A percentile compares a stretch with the other conserved stretches of the same genome.
Evolutionary conservation across 2,113 vertebrate species (phyloP).

Genomic region (Genyomyrus donnyi): DNA sequence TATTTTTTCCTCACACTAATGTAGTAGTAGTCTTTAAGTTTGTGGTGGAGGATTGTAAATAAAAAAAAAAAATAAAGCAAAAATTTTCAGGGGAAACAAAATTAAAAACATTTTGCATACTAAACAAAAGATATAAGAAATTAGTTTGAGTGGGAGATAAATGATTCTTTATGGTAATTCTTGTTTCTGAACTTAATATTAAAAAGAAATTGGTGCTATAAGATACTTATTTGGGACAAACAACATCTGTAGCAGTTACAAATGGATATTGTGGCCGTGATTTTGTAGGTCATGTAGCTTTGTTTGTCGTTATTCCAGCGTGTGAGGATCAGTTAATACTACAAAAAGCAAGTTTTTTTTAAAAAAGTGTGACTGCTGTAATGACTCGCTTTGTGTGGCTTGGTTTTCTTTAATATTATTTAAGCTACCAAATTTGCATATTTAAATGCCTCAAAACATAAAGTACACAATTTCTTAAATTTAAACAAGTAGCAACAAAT

Average conservation of each 20-base stretch:
- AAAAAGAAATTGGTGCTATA: constrained; percentile 56
- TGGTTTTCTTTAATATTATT: constrained; percentile 53
- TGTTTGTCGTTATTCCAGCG: constrained; percentile 65
- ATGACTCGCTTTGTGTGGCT: constrained; percentile 59
- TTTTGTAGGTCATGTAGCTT: constrained; percentile 54
- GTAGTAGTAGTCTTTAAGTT: constrained; percentile 40
- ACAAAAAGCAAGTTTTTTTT: constrained; percentile 7
- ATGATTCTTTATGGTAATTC: constrained; percentile 30
- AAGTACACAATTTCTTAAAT: background rate
- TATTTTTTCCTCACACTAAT: constrained; percentile 28
- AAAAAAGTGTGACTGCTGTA: constrained; percentile 55
- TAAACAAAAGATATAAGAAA: constrained; percentile 6
- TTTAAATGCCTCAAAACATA: constrained; percentile 30
- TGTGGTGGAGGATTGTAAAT: constrained; percentile 66
- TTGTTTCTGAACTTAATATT: constrained; percentile 36
- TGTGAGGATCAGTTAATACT: constrained; percentile 57
- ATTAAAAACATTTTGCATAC: constrained; percentile 55
- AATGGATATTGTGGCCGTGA: constrained; percentile 64
- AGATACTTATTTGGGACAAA: constrained; percentile 38
- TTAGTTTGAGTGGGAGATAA: constrained; percentile 25
- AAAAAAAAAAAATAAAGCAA: constrained; percentile 25
- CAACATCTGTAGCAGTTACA: constrained; percentile 67
- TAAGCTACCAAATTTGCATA: constrained; percentile 28
- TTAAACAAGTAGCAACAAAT: constrained; percentile 13
- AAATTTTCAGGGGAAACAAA: constrained; percentile 30